Base-by-base conservation (phyloP, 1,140 invertebrate species). In the Stenopsyche tienmushanensis region DNA sequence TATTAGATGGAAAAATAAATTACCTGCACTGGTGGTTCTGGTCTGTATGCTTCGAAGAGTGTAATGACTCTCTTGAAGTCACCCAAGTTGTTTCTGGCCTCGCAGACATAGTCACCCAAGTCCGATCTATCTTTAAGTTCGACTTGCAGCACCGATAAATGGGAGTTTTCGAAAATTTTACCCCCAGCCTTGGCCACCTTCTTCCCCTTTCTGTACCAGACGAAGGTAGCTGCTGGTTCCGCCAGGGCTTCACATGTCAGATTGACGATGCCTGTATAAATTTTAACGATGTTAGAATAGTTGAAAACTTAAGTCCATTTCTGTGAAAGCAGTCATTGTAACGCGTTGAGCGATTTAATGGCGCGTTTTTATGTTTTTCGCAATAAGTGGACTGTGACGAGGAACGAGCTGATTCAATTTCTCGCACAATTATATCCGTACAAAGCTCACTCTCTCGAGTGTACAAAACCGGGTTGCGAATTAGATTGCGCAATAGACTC, bases 221-320 rank as follows among this genome's bases (percentile, higher is more conserved):
- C 75, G 69, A 85, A 85, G 29, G 74, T 79, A 1, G 84, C 81
- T 17, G 79, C 76, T 1, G 85, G 85, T 67, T 85, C 81, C 0
- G 83, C 84, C 20, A 75, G 72, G 0, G 83, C 83, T 60, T 82
- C 79, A 66, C 85, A 86, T 26, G 80, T 80, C 24, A 86, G 75
- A 65, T 83, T 82, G 1, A 80, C 79, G 1, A 73, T 74, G 7
- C 83, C 83, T 70, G 29, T 21, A 55, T 23, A 5, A 26, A 44
- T 15, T 3, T 15, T 44, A 15, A 15, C 3, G 18, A 13, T 26
- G 15, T n/a, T n/a, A 50, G 20, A 18, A 20, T 18, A 23, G 2
- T 5, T 50, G 15, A 18, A 50, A 20, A 50, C n/a, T n/a, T n/a
- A n/a, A n/a, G n/a, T n/a, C n/a, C n/a, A n/a, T n/a, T n/a, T n/a